These are phyloP conservation scores for Aleadryas rufinucha DNA, from an alignment of 2,113 vertebrate species.

Conservation along the genomic window DNA sequence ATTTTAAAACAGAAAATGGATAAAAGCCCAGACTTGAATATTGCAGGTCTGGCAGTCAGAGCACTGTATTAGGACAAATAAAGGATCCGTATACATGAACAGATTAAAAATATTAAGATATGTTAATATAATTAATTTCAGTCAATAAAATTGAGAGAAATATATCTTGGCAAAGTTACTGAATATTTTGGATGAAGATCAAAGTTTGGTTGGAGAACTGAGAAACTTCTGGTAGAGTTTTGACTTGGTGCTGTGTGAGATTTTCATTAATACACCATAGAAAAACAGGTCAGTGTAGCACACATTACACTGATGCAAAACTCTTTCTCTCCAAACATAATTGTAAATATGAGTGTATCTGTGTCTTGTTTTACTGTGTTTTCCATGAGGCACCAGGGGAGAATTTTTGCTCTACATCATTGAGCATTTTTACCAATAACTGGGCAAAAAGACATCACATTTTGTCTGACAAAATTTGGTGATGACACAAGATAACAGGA, in stretches of 20 bases:
- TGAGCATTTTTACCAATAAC: not conserved
- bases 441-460: not conserved
- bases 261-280: not conserved
- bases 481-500: not conserved
- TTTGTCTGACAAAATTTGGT: not conserved
- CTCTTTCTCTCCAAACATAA: not conserved
- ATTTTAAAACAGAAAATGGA: not conserved
- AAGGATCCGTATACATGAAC: not conserved
- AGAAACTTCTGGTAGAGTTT: not conserved
- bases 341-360: not conserved
- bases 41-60: not conserved
- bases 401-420: not conserved
- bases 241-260: not conserved
- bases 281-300: not conserved
- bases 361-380: not conserved
- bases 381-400: not conserved
- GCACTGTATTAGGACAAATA: not conserved
- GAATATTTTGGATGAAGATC: not conserved
- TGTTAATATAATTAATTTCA: not conserved
- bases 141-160: not conserved
- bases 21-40: not conserved
- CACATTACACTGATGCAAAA: not conserved
- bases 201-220: not conserved
- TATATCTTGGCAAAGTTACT: not conserved
- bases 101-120: not conserved